Evolutionary conservation across 2,888 invertebrate species (phyloP).

Genomic region (Rhyacophila evoluta): DNA sequence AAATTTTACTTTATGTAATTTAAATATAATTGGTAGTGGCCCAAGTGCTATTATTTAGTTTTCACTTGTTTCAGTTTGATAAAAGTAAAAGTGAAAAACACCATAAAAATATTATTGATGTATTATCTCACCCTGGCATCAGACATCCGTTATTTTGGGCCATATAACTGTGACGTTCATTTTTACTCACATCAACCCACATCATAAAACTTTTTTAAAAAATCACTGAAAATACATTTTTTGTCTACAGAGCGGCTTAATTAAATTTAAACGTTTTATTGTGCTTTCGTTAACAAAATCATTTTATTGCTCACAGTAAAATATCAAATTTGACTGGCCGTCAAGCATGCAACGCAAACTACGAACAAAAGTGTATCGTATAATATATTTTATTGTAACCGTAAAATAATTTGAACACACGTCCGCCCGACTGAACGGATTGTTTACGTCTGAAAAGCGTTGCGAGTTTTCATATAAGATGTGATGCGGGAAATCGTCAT

Average conservation of each 20-base stretch:
- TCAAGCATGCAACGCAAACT: neutral
- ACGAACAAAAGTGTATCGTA: neutral
- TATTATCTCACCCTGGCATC: conserved; percentile 75
- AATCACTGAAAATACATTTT: neutral
- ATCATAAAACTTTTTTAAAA: conserved; percentile 58
- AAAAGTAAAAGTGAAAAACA: too few species aligned
- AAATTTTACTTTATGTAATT: too few species aligned
- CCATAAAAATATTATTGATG: too few species aligned
- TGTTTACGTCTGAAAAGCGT: conserved; percentile 25
- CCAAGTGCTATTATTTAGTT: too few species aligned
- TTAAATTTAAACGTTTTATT: neutral
- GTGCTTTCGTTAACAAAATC: neutral
- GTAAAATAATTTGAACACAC: conserved; percentile 1
- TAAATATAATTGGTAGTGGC: too few species aligned
- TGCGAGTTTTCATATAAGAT: neutral
- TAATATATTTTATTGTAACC: neutral
- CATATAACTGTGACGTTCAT: conserved; percentile 72
- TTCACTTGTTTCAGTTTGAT: too few species aligned
- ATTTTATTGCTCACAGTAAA: neutral
- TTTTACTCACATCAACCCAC: conserved; percentile 73
- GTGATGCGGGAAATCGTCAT: neutral
- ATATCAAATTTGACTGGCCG: neutral
- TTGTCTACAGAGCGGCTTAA: neutral
- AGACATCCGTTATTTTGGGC: conserved; percentile 72
- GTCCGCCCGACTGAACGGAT: neutral